Conservation (phyloP, 2,113 vertebrate genomes). For the Dunckerocampus dactyliophorus region DNA sequence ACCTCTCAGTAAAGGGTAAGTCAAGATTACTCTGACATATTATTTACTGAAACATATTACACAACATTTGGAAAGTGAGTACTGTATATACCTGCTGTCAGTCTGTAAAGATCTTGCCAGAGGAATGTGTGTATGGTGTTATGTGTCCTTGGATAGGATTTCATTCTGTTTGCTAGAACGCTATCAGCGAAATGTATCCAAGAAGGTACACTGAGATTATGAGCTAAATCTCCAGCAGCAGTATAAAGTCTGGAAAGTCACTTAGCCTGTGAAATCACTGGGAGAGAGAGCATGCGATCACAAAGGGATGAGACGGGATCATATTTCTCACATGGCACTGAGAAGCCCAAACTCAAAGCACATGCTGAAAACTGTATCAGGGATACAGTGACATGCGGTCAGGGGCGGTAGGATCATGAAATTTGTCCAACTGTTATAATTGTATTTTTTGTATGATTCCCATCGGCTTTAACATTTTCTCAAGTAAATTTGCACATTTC, state of each 20-base stretch:
- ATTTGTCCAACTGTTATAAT: too few species aligned
- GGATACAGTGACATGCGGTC: too few species aligned
- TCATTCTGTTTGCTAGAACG: conserved; percentile 39
- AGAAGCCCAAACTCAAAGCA: conserved; percentile 44
- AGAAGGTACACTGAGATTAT: conserved; percentile 40
- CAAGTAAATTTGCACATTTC: too few species aligned
- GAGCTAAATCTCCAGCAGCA: conserved; percentile 35
- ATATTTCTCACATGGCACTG: conserved; percentile 57
- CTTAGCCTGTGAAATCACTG: conserved; percentile 45
- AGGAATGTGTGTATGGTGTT: conserved; percentile 20
- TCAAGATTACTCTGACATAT: conserved; percentile 4
- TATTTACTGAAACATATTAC: background rate
- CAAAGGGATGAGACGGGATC: conserved; percentile 37
- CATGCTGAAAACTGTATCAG: conserved; percentile 7
- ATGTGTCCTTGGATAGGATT: conserved; percentile 34
- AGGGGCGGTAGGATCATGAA: too few species aligned
- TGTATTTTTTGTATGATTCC: too few species aligned
- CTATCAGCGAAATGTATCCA: conserved; percentile 38
- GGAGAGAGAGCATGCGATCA: conserved; percentile 46
- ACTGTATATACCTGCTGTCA: background rate
- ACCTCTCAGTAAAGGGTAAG: conserved; percentile 90
- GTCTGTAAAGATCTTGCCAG: conserved; percentile 10
- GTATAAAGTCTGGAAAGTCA: conserved; percentile 62
- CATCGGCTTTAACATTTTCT: too few species aligned
- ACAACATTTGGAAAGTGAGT: background rate